phyloP scores from a whole-genome alignment of 2,888 invertebrate genomes.

The Eupithecia exiguata region DNA sequence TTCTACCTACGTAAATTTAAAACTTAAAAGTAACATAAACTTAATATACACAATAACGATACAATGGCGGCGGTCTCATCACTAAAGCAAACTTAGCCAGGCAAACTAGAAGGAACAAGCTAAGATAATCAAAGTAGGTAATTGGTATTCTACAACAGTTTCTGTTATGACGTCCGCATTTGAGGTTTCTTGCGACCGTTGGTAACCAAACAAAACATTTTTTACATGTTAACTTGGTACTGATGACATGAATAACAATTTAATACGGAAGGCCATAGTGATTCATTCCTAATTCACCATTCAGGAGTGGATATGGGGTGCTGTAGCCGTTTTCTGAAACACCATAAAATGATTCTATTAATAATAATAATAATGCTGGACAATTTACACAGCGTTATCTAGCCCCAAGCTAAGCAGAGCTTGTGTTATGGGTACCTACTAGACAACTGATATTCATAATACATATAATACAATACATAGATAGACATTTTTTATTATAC shows the following conservation, averaged over 20 bases:
- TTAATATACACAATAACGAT: background rate
- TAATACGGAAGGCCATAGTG: conserved; percentile 29
- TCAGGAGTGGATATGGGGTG: conserved; percentile 19
- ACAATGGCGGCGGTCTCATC: background rate
- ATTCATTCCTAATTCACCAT: conserved; percentile 16
- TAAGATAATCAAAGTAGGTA: background rate
- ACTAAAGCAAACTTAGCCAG: background rate
- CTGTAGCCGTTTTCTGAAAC: conserved; percentile 31
- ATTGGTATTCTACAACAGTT: background rate
- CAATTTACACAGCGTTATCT: too few species aligned
- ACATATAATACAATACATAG: too few species aligned
- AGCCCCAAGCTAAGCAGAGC: too few species aligned
- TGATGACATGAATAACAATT: conserved; percentile 34
- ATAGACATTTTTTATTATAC: too few species aligned
- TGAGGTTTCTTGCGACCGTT: conserved; percentile 10
- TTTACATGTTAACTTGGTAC: conserved; percentile 18
- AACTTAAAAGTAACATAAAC: too few species aligned
- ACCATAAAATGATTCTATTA: background rate
- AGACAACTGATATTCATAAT: too few species aligned
- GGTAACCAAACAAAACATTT: conserved; percentile 32
- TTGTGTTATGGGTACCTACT: too few species aligned
- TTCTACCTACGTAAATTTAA: too few species aligned
- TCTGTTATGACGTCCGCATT: conserved; percentile 21
- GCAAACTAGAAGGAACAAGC: background rate
- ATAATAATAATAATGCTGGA: too few species aligned